Evolutionary conservation across 64 coral and sea anemone species (phyloP).

Genomic region (Montipora cactus): DNA sequence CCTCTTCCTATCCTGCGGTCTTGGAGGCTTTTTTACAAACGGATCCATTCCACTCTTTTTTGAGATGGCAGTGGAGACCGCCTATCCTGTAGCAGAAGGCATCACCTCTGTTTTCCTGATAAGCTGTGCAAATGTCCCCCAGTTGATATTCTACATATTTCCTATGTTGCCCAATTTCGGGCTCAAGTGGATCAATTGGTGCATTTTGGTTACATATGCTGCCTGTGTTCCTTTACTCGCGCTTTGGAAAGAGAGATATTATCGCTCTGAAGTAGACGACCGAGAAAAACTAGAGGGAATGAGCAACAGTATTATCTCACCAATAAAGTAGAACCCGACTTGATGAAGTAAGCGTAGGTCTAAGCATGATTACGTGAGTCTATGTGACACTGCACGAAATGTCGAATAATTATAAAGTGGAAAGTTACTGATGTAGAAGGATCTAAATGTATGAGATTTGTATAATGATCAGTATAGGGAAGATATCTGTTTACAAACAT

Average conservation of each 20-base stretch:
- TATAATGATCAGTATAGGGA: no score
- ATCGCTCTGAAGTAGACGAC: constrained; percentile 60
- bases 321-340: not conserved
- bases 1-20: constrained; percentile 40
- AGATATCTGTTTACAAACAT: no score
- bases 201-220: constrained; percentile 40
- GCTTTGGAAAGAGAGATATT: constrained; percentile 60
- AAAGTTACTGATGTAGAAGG: no score
- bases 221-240: constrained; percentile 37
- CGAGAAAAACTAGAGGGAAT: not conserved
- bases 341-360: no score
- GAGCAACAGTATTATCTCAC: not conserved
- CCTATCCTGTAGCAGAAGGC: constrained; percentile 69
- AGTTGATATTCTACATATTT: constrained; percentile 63
- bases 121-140: constrained; percentile 24
- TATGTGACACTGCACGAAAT: no score
- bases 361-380: no score
- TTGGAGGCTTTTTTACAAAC: constrained; percentile 66
- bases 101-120: constrained; percentile 59
- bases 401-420: no score
- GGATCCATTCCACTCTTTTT: constrained; percentile 67
- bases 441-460: no score
- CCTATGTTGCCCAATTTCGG: constrained; percentile 69
- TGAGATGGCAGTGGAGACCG: constrained; percentile 72
- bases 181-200: constrained; percentile 69